These are phyloP conservation scores for Seira musarum DNA, from an alignment of 2,888 invertebrate species.

Conservation along the genomic window DNA sequence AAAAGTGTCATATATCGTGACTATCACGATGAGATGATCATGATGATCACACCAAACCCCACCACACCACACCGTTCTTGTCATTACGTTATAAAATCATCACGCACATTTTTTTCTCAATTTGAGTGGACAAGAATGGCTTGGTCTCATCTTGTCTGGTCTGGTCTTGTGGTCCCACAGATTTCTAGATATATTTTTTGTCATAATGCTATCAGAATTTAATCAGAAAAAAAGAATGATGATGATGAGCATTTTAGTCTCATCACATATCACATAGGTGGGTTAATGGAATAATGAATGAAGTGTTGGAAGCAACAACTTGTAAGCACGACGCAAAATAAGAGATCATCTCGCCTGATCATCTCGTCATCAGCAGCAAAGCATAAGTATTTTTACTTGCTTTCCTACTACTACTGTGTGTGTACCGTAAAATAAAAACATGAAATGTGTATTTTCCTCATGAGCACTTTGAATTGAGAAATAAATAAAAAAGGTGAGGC, in stretches of 20 bases:
- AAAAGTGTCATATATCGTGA: neutral
- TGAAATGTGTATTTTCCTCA: neutral
- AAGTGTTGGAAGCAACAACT: slow-evolving; percentile 36
- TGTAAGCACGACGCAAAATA: slow-evolving; percentile 14
- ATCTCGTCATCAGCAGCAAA: neutral
- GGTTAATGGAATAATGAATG: slow-evolving; percentile 56
- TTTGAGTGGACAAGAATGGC: neutral
- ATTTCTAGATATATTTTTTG: neutral
- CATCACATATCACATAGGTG: slow-evolving; percentile 28
- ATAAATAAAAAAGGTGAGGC: too few species aligned
- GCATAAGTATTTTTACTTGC: neutral
- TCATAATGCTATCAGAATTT: slow-evolving; percentile 11
- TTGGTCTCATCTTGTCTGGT: too few species aligned
- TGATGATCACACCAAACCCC: too few species aligned
- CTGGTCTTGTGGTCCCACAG: too few species aligned
- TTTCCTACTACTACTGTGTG: neutral
- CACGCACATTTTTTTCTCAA: slow-evolving; percentile 2
- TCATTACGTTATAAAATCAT: slow-evolving; percentile 2
- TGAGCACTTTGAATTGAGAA: too few species aligned
- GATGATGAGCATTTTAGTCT: too few species aligned
- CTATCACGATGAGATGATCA: neutral
- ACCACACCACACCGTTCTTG: neutral
- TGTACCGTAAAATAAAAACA: neutral
- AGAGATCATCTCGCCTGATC: slow-evolving; percentile 37
- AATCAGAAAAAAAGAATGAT: neutral